Evolutionary conservation across 2,113 vertebrate genomes (phyloP).

Genomic region (Himantopus leucocephalus): DNA sequence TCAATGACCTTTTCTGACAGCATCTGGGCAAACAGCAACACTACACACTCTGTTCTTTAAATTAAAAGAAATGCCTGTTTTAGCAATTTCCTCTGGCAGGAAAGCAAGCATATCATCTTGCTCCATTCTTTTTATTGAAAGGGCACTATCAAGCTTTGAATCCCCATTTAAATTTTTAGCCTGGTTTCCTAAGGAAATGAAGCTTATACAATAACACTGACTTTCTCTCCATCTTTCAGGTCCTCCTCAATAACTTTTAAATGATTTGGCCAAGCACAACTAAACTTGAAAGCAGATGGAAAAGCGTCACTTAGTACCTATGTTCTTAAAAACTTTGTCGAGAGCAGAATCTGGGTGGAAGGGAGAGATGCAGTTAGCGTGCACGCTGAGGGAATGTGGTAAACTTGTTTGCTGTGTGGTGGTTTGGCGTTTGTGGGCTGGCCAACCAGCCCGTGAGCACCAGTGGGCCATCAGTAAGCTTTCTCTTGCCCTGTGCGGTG

Average conservation of each 20-base stretch:
- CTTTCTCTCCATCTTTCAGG: not conserved
- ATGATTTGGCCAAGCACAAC: not conserved
- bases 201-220: not conserved
- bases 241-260: not conserved
- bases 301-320: not conserved
- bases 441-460: not conserved
- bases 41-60: not conserved
- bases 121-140: slow-evolving; percentile 16
- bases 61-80: not conserved
- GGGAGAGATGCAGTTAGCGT: not conserved
- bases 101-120: not conserved
- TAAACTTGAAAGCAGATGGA: not conserved
- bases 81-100: slow-evolving; percentile 23
- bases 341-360: not conserved
- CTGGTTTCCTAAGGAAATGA: slow-evolving; percentile 32
- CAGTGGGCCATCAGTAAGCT: not conserved
- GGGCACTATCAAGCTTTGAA: not conserved
- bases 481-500: not conserved
- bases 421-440: not conserved
- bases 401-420: not conserved
- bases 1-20: not conserved
- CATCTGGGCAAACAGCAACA: not conserved
- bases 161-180: not conserved
- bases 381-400: not conserved
- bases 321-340: not conserved